These are phyloP conservation scores for Leptinotarsa haldemani DNA, from an alignment of 2,888 invertebrate species.

Conservation along the genomic window DNA sequence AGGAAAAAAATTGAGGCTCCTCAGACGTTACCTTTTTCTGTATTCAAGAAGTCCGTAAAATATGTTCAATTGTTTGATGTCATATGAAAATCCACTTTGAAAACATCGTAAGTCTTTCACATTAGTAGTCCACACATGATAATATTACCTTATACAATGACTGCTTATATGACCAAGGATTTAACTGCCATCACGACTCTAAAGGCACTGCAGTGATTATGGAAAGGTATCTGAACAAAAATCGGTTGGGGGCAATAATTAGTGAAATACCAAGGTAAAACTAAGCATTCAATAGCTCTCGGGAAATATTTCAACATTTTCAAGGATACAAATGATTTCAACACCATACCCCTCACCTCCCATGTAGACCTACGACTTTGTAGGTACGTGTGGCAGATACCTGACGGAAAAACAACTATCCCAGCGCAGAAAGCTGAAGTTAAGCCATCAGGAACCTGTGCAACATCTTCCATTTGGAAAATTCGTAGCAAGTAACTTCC, in stretches of 20 bases:
- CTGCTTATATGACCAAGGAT: background rate
- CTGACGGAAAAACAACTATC: too few species aligned
- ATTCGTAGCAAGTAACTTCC: too few species aligned
- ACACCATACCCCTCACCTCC: too few species aligned
- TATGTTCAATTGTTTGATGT: background rate
- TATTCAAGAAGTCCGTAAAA: background rate
- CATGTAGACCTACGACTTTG: too few species aligned
- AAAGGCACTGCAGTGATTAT: slow-evolving; percentile 4
- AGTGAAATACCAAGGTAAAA: background rate
- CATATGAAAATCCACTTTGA: slow-evolving; percentile 1
- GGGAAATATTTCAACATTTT: too few species aligned
- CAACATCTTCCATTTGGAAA: too few species aligned
- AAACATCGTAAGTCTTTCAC: background rate
- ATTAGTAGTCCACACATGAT: background rate
- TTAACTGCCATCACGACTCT: background rate
- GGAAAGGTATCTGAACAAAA: background rate
- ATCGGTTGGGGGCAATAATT: background rate
- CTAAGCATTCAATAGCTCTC: too few species aligned
- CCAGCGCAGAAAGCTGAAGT: too few species aligned
- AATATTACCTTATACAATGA: background rate
- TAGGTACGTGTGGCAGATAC: too few species aligned
- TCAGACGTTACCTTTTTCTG: background rate
- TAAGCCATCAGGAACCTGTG: too few species aligned
- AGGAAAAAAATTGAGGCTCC: background rate
- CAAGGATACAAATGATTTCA: too few species aligned